Conservation (phyloP, 92 coral and sea anemone genomes). For the Actinernus sp. region DNA sequence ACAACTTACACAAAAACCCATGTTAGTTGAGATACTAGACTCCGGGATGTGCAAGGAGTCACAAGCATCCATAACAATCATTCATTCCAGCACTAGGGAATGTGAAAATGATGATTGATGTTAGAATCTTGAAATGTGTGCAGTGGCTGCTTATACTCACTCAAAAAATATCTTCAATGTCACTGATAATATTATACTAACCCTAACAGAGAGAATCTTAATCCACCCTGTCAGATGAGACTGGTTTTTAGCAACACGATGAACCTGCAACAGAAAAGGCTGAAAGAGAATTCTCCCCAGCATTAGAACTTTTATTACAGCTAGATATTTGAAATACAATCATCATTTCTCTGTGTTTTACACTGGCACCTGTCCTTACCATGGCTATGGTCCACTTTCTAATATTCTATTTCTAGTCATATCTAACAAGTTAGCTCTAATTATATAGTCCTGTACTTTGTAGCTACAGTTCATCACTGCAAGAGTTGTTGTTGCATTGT, state of each 20-base stretch:
- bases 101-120: conserved; percentile 16
- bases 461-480: background rate
- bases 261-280: conserved; percentile 63
- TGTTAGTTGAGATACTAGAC: conserved; percentile 83
- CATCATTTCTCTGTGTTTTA: no score
- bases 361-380: no score
- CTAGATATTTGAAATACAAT: no score
- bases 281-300: background rate
- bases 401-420: no score
- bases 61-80: conserved; percentile 96
- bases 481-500: conserved; percentile 76
- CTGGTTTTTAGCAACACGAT: background rate
- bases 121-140: conserved; percentile 12
- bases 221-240: conserved; percentile 2
- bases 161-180: background rate
- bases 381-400: no score
- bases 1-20: conserved; percentile 71
- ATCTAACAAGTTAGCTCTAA: no score
- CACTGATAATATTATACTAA: conserved; percentile 65
- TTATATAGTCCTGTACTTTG: conserved; percentile 4
- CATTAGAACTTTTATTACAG: background rate
- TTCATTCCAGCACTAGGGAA: conserved; percentile 57
- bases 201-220: conserved; percentile 34
- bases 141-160: background rate
- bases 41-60: conserved; percentile 99